Evolutionary conservation across 2,888 invertebrate species (phyloP).

Genomic region (Lasioglossum figueresi): DNA sequence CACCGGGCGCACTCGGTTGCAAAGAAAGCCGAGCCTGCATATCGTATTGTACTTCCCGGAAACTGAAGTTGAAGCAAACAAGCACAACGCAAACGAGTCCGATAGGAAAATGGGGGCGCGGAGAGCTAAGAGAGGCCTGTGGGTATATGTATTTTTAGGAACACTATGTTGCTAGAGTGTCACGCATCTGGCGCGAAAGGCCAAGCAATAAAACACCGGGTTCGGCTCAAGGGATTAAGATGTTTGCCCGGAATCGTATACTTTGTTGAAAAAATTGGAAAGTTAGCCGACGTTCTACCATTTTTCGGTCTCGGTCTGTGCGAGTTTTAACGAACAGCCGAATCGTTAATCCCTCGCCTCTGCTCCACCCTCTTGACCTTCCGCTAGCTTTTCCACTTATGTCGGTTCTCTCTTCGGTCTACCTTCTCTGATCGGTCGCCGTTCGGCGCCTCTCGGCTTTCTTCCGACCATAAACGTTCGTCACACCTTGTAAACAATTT

Average conservation of each 20-base stretch:
- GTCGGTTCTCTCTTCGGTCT: not conserved
- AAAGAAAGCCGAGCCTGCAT: not conserved
- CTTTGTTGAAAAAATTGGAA: constrained; percentile 56
- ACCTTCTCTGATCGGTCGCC: not conserved
- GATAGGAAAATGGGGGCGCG: not conserved
- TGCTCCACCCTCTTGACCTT: constrained; percentile 61
- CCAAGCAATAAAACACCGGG: constrained; percentile 49
- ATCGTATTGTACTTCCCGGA: not conserved
- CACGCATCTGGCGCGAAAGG: constrained; percentile 56
- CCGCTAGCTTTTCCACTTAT: constrained; percentile 40
- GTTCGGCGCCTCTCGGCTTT: constrained; percentile 3
- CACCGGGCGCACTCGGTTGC: constrained; percentile 5
- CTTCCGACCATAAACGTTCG: not conserved
- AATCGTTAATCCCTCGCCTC: constrained; percentile 45
- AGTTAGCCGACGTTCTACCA: constrained; percentile 41
- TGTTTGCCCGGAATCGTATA: constrained; percentile 66
- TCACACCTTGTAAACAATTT: constrained; percentile 22
- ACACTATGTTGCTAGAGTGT: constrained; percentile 38
- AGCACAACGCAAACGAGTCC: not conserved
- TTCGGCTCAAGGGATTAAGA: constrained; percentile 49
- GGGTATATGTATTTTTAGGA: constrained; percentile 37
- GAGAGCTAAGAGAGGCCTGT: not conserved
- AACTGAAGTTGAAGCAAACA: not conserved
- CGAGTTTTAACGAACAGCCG: constrained; percentile 53
- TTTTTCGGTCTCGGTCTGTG: constrained; percentile 57